Base-by-base conservation (phyloP, 2,888 invertebrate genomes). In the Eudasyphora cyanicolor region DNA sequence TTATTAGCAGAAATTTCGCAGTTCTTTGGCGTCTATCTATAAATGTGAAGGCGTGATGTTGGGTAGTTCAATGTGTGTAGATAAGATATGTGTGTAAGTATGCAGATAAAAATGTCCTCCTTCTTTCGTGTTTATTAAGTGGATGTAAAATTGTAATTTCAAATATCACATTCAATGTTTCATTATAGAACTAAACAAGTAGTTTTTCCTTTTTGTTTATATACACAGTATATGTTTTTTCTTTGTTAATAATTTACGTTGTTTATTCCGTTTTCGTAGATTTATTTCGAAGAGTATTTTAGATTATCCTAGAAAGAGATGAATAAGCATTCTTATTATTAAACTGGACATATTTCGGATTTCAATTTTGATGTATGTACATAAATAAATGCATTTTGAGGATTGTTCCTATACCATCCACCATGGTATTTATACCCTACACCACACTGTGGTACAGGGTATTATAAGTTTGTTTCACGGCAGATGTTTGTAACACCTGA, bases 121-220 rank as follows among this genome's bases (percentile, higher is more conserved):
- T 49, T 73, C 38, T 62, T 38, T 24, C 54, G 51, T 60, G 24
- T 45, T 67, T 74, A 60, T 35, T 76, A 49, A 73, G n/a, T 70
- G 76, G 67, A 42, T 76, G 60, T 76, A 84, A 78, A 84, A 75
- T 75, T 80, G 78, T 83, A 84, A 81, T 81, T 81, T 84, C 81
- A 84, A 78, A 84, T 84, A 84, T 84, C 84, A 84, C 84, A 84
- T 81, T 84, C 51, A 84, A 84, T 78, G 75, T 84, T 84, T 73
- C 67, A 67, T 73, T 78, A 38, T 76, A 78, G 71, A 81, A 81
- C 78, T 84, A 81, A 78, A 84, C 77, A 84, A 75, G 71, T 82
- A 38, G 71, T 79, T 38, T 77, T 24, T 14, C 62, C 54, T 57
- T 74, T 19, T 75, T 76, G 35, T 45, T 78, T 84, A 84, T 84